Conservation (phyloP, 2,888 invertebrate species). For the Pseudococcus jackbeardsleyi region DNA sequence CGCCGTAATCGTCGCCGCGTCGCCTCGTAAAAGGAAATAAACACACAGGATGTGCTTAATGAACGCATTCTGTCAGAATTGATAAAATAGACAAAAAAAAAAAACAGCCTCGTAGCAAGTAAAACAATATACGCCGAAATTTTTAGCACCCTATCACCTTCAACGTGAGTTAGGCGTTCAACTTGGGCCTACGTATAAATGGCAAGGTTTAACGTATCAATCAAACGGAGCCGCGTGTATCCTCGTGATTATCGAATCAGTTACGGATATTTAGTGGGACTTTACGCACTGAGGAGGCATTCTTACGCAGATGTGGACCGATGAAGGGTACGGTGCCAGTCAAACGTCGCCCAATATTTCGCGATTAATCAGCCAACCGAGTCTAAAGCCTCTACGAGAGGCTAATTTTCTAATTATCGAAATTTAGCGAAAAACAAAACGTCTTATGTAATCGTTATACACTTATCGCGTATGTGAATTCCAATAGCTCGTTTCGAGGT, state of each 20-base stretch:
- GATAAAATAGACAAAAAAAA: background rate
- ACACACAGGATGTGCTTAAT: constrained; percentile 45
- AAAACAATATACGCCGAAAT: constrained; percentile 2
- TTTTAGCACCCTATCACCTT: background rate
- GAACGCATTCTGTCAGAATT: constrained; percentile 35
- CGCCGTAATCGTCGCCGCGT: background rate
- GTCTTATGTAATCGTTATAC: background rate
- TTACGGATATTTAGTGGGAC: constrained; percentile 2
- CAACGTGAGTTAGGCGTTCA: background rate
- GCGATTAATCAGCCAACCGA: background rate
- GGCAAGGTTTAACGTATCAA: constrained; percentile 8
- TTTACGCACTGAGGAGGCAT: background rate
- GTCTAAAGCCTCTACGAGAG: background rate
- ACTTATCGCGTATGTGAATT: background rate
- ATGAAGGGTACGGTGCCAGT: constrained; percentile 7
- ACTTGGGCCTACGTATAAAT: background rate
- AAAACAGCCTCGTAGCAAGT: background rate
- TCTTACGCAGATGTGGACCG: background rate
- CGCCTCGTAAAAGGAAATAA: constrained; percentile 3
- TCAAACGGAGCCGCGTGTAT: background rate
- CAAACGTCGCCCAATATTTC: background rate
- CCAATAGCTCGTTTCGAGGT: background rate
- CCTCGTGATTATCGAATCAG: constrained; percentile 16
- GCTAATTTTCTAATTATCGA: constrained; percentile 34
- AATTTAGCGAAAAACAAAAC: constrained; percentile 24